Base-by-base conservation (phyloP, 2,113 vertebrate species). In the Asarcornis scutulata region DNA sequence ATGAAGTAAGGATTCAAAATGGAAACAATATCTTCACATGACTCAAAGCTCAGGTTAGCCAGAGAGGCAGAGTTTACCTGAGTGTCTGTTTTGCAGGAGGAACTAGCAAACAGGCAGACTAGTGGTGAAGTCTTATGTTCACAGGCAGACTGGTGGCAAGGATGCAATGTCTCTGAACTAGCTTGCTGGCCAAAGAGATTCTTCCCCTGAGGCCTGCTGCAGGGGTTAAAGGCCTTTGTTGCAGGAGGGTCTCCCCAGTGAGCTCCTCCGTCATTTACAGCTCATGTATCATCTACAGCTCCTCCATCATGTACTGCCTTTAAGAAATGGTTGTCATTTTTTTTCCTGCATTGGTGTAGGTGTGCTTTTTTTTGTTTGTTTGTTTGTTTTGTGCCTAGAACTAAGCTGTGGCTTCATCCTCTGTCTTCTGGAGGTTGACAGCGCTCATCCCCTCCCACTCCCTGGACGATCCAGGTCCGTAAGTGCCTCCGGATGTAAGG, bases 361-460 rank as follows among this genome's bases (percentile, higher is more conserved):
- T 2, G 44, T 62, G 40, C 12, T 40, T 52, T 52, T 13, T 26
- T 50, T 50, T 25, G 22, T 25, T 52, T 26, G 22, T 52, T 25
- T 48, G 94, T 68, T n/a, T 77, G 44, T 95, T 69, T n/a, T 77
- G 55, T 73, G 58, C 44, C 66, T 75, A 44, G 69, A 68, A 48
- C 60, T 59, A 91, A 91, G 14, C 21, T 88, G 56, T 7, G 36
- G 42, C 62, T 79, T 79, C n/a, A 34, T 63, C 32, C 68, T 6
- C 62, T 34, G 5, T 40, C 48, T 72, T 82, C 69, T 91, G 84
- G 42, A 63, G 52, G 58, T 2, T 73, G 74, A 36, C 71, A 71
- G 16, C 3, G 3, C 48, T 76, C n/a, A 29, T 32, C 31, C 21
- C 18, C 7, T 82, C 58, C 59, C 63, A 38, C 15, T 87, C 62